Evolutionary conservation across 1,140 invertebrate genomes (phyloP).

Genomic region (Vanessa tameamea): DNA sequence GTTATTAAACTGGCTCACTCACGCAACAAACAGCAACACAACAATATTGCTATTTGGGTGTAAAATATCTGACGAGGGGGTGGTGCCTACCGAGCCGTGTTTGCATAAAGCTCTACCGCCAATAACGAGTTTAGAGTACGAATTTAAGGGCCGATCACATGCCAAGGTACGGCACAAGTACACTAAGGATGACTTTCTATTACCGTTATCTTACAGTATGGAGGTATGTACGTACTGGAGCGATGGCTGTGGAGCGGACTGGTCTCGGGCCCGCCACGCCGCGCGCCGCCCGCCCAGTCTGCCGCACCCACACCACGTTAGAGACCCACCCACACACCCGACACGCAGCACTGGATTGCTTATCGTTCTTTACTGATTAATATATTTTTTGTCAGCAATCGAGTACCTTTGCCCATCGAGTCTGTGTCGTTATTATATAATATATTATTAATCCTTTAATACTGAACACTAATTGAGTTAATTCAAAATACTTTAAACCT

Average conservation of each 20-base stretch:
- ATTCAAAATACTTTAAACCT: too few species aligned
- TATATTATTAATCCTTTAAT: neutral
- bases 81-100: too few species aligned
- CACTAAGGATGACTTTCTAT: too few species aligned
- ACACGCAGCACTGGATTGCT: neutral
- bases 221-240: slow-evolving; percentile 85
- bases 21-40: too few species aligned
- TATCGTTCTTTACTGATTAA: neutral
- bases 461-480: too few species aligned
- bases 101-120: too few species aligned
- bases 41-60: too few species aligned
- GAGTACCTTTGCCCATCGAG: neutral
- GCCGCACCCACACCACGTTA: slow-evolving; percentile 61
- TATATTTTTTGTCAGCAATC: neutral
- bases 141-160: too few species aligned
- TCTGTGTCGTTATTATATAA: slow-evolving; percentile 5
- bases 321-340: slow-evolving; percentile 15
- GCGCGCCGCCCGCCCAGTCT: slow-evolving; percentile 81
- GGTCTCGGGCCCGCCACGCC: slow-evolving; percentile 85
- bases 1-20: too few species aligned
- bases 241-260: slow-evolving; percentile 89
- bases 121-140: too few species aligned
- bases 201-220: neutral
- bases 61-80: too few species aligned
- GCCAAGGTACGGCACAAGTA: too few species aligned